phyloP scores from a whole-genome alignment of 2,797 vertebrate genomes.

The Cygnus olor region DNA sequence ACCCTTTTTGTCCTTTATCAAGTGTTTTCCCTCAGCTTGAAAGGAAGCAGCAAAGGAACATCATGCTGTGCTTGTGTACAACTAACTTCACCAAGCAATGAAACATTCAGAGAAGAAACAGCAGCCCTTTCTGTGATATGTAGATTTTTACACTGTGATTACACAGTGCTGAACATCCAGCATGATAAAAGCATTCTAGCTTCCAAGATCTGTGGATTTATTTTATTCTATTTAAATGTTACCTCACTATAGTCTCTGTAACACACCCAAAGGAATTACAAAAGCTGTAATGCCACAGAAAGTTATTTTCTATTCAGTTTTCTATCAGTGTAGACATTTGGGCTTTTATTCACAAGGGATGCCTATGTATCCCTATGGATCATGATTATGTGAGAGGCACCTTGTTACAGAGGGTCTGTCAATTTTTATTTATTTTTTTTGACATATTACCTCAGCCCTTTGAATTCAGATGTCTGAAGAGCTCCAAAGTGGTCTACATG shows the following conservation, averaged over 20 bases:
- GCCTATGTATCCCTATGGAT: background rate
- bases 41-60: slow-evolving; percentile 47
- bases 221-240: background rate
- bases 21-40: background rate
- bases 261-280: background rate
- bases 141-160: background rate
- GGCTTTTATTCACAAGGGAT: background rate
- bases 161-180: background rate
- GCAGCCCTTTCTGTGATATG: background rate
- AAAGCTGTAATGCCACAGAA: background rate
- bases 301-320: background rate
- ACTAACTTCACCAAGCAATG: slow-evolving; percentile 25
- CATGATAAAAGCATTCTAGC: background rate
- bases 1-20: background rate
- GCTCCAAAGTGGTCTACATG: background rate
- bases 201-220: background rate
- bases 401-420: background rate
- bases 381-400: background rate
- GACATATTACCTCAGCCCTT: background rate
- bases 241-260: background rate
- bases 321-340: background rate
- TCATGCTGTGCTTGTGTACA: slow-evolving; percentile 27
- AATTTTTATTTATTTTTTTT: background rate
- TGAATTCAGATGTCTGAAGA: background rate
- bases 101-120: slow-evolving; percentile 29